phyloP scores from a whole-genome alignment of 2,888 invertebrate species.

The Homarus gammarus region DNA sequence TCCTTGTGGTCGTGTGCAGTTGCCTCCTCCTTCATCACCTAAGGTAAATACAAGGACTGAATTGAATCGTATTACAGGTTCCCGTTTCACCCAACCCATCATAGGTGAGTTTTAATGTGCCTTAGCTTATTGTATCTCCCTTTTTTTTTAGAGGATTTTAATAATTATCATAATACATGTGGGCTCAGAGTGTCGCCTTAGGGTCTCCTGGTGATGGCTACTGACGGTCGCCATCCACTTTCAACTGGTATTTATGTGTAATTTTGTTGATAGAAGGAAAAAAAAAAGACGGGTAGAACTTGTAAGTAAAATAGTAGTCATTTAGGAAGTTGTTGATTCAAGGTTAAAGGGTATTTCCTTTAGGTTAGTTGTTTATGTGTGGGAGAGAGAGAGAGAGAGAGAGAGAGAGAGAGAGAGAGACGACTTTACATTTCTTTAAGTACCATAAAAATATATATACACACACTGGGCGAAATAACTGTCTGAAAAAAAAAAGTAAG shows the following conservation, averaged over 20 bases:
- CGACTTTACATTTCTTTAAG: no score
- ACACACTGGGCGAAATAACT: no score
- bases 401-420: no score
- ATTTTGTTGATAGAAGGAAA: neutral
- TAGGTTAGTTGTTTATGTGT: no score
- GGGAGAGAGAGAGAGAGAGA: no score
- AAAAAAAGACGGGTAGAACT: no score
- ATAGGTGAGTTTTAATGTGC: neutral
- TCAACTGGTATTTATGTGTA: neutral
- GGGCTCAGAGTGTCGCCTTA: neutral
- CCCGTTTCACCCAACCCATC: neutral
- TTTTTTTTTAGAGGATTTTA: neutral
- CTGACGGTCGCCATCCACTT: neutral
- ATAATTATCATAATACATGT: neutral
- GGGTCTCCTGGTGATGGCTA: neutral
- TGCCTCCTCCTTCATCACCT: neutral
- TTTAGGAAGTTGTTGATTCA: no score
- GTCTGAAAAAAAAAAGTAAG: no score
- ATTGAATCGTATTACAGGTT: neutral
- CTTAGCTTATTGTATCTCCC: neutral
- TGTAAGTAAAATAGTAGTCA: no score
- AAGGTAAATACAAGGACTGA: neutral
- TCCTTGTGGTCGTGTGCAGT: no score
- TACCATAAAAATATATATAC: no score
- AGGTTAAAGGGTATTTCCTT: no score